These are phyloP conservation scores for Drosophila dunni DNA, from an alignment of 1,140 invertebrate species.

Conservation along the genomic window DNA sequence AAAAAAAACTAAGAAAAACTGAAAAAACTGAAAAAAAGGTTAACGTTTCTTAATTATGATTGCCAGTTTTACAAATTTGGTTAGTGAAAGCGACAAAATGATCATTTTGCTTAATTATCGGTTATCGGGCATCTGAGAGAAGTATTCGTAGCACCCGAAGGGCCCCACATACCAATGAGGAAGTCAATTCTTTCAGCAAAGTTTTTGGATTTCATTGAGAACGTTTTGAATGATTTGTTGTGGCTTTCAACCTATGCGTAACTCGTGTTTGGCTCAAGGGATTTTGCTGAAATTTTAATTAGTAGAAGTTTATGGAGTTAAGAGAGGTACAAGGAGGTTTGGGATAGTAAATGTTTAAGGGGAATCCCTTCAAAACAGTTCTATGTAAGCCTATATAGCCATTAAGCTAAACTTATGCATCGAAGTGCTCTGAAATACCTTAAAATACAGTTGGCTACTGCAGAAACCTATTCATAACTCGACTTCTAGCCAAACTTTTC, in stretches of 20 bases:
- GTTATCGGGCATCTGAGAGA: background rate
- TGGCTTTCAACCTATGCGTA: background rate
- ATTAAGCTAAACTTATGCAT: no score
- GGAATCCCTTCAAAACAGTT: no score
- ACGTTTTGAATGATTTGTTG: background rate
- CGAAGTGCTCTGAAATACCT: no score
- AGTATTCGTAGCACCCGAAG: conserved; percentile 16
- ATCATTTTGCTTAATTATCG: conserved; percentile 30
- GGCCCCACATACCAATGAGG: background rate
- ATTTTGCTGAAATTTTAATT: background rate
- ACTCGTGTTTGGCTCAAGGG: background rate
- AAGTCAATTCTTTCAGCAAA: background rate
- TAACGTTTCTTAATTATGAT: conserved; percentile 33
- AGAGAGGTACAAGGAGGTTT: no score
- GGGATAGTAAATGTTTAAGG: no score
- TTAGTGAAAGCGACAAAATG: conserved; percentile 40
- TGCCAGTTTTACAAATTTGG: conserved; percentile 24
- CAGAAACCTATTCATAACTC: no score
- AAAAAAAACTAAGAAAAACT: background rate
- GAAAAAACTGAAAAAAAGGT: background rate
- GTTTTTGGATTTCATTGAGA: background rate
- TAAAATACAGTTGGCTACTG: no score
- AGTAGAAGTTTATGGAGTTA: background rate
- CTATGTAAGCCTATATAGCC: no score
- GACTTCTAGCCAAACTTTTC: no score